Conservation (phyloP, 2,797 vertebrate genomes). For the Acanthopagrus latus region DNA sequence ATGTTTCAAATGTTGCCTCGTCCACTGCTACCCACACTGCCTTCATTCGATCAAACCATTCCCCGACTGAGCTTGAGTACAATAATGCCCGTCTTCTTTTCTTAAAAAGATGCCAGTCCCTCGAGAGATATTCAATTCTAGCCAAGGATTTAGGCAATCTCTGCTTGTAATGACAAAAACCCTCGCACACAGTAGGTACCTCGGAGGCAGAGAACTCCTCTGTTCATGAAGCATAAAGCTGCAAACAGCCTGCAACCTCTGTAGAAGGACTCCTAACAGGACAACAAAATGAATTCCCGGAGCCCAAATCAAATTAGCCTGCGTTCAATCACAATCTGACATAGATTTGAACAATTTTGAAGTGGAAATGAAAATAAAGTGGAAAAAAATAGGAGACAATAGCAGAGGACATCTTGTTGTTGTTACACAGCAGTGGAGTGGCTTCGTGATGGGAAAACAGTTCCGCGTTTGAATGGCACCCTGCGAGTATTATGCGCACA, state of each 20-base stretch:
- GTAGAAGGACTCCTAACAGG: conserved; percentile 26
- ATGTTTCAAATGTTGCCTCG: conserved; percentile 10
- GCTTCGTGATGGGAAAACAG: conserved; percentile 8
- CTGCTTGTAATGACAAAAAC: conserved; percentile 31
- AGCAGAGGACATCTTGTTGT: conserved; percentile 12
- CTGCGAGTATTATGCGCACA: conserved; percentile 14
- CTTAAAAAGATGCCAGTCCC: conserved; percentile 11
- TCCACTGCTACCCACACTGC: conserved; percentile 2
- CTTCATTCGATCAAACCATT: conserved; percentile 21
- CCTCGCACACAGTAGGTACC: conserved; percentile 12
- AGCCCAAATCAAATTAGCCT: conserved; percentile 61
- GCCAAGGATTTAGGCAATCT: conserved; percentile 33
- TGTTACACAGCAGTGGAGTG: not conserved
- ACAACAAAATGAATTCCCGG: conserved; percentile 49
- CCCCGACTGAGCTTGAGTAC: conserved; percentile 14
- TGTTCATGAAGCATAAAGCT: conserved; percentile 27
- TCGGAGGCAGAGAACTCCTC: conserved; percentile 12
- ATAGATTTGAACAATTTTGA: conserved; percentile 41
- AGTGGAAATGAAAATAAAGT: conserved; percentile 30
- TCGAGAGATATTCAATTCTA: conserved; percentile 27
- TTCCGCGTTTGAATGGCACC: not conserved
- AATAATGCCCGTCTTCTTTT: conserved; percentile 21
- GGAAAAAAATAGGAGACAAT: conserved; percentile 19
- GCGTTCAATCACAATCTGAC: conserved; percentile 62
- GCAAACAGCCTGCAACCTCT: conserved; percentile 21